Base-by-base conservation (phyloP, 1,140 invertebrate genomes). In the Reticulitermes speratus region DNA sequence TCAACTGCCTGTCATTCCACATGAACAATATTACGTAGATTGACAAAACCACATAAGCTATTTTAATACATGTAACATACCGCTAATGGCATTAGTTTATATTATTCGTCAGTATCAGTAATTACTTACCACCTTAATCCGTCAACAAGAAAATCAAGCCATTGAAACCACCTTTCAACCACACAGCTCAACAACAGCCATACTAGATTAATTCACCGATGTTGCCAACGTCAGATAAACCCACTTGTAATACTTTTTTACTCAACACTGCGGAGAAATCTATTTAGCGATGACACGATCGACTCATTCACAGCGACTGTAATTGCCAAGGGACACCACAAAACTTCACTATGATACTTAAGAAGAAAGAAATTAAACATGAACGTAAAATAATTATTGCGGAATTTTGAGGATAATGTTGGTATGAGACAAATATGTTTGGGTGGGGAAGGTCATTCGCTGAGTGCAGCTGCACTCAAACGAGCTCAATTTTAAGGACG, bases 381-480 rank as follows among this genome's bases (percentile, higher is more conserved):
- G 44, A 83, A 14, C 19, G n/a, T 45, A 30, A 38, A 8, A 44
- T 11, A 83, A 83, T 25, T 83, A 19, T 8, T 44, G 2, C 8
- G 82, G 82, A 12, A 52, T n/a, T 25, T 44, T 25, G 44, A 44
- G 82, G 38, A 25, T 83, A 25, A 44, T n/a, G 82, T 83, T 45
- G 82, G 48, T 25, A 84, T 12, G 38, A 16, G 48, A 55, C n/a
- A 55, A 84, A 45, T 45, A 55, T 84, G 84, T 84, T 86, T 69
- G 85, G 85, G 85, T 81, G 59, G 85, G 85, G 85, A 86, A 86
- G 65, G 85, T 82, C 85, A 86, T 30, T 59, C 16, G 65, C 84
- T 86, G n/a, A 82, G 85, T 86, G 85, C 85, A 86, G 85, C 69
- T 86, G 85, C 44, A 86, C 85, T 38, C 8, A 85, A 69, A 65